These are phyloP conservation scores for Drosophila kambysellisi DNA, from an alignment of 2,888 invertebrate species.

Conservation along the genomic window DNA sequence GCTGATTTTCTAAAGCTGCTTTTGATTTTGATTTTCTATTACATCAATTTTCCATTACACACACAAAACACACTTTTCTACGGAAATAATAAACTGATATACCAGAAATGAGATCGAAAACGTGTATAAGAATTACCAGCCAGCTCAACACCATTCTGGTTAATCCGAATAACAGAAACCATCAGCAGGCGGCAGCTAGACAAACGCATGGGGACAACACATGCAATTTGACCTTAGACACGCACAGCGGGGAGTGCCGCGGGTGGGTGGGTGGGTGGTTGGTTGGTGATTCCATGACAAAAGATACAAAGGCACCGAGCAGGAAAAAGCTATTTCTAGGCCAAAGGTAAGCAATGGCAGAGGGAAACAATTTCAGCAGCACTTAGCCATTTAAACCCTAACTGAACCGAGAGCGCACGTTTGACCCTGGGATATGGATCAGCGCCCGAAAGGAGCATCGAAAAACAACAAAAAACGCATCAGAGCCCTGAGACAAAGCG, in stretches of 20 bases:
- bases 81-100: slow-evolving; percentile 41
- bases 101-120: slow-evolving; percentile 19
- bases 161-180: slow-evolving; percentile 48
- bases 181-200: slow-evolving; percentile 37
- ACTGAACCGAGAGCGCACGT: slow-evolving; percentile 74
- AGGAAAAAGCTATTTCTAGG: slow-evolving; percentile 26
- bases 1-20: background rate
- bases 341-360: slow-evolving; percentile 55
- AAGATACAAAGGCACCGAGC: slow-evolving; percentile 21
- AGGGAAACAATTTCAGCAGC: slow-evolving; percentile 77
- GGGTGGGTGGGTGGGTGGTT: background rate
- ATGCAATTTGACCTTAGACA: slow-evolving; percentile 74
- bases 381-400: slow-evolving; percentile 78
- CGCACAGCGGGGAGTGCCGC: slow-evolving; percentile 25
- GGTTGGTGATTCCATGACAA: slow-evolving; percentile 1
- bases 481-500: slow-evolving; percentile 42
- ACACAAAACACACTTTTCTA: slow-evolving; percentile 3
- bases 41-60: slow-evolving; percentile 54
- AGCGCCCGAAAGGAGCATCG: slow-evolving; percentile 26
- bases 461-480: slow-evolving; percentile 6
- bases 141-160: slow-evolving; percentile 66
- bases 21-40: background rate
- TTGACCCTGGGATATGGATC: slow-evolving; percentile 60
- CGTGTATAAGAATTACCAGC: slow-evolving; percentile 20
- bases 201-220: slow-evolving; percentile 62